Evolutionary conservation across 2,888 invertebrate genomes (phyloP).

Genomic region (Aleiodes alternator): DNA sequence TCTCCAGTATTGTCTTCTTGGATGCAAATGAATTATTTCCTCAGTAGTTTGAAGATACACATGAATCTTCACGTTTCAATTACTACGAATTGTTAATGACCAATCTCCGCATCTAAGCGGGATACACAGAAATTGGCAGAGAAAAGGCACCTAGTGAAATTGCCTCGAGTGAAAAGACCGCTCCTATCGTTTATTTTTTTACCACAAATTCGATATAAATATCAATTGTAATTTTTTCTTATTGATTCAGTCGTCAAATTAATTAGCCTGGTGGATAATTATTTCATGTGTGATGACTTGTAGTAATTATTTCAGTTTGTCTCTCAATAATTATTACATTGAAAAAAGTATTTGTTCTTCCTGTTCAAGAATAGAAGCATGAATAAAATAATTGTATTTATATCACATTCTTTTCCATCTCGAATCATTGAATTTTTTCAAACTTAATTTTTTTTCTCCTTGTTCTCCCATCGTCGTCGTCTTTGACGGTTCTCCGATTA

Average conservation of each 20-base stretch:
- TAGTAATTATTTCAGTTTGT: not conserved
- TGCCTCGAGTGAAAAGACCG: not conserved
- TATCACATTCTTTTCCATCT: conserved; percentile 6
- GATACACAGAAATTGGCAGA: not conserved
- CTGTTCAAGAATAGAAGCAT: not conserved
- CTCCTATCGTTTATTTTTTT: not conserved
- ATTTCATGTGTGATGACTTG: not conserved
- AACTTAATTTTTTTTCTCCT: conserved; percentile 48
- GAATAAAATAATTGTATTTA: conserved; percentile 5
- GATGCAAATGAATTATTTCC: conserved; percentile 47
- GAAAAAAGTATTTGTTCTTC: not conserved
- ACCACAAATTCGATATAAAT: not conserved
- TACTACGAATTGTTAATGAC: conserved; percentile 2
- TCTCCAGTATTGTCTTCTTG: conserved; percentile 42
- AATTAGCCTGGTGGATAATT: not conserved
- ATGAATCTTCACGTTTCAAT: conserved; percentile 10
- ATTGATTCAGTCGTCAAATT: not conserved
- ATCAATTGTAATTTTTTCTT: not conserved
- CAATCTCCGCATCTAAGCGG: conserved; percentile 11
- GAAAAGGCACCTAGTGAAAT: not conserved
- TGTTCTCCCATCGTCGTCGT: conserved; percentile 48
- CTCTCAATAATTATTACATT: not conserved
- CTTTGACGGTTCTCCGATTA: conserved; percentile 19
- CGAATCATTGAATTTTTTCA: not conserved
- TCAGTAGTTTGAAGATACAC: conserved; percentile 44